Evolutionary conservation across 2,113 vertebrate genomes (phyloP).

Genomic region (Dasypus novemcinctus): DNA sequence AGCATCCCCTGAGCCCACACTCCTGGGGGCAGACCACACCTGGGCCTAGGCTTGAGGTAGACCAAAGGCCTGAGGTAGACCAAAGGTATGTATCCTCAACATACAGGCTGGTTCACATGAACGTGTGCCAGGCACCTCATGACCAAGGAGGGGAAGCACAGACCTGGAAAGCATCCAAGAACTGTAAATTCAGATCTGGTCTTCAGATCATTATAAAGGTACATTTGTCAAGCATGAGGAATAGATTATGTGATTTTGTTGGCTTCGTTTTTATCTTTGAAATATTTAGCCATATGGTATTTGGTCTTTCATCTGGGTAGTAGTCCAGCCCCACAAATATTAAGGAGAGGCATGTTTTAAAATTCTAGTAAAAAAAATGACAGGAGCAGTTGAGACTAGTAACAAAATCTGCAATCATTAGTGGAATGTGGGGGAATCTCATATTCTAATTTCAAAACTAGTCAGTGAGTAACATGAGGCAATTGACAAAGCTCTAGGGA

Average conservation of each 20-base stretch:
- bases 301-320: not conserved
- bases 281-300: not conserved
- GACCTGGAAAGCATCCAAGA: not conserved
- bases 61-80: too few relatives aligned
- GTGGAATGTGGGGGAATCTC: not conserved
- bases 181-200: not conserved
- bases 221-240: not conserved
- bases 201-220: not conserved
- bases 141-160: not conserved
- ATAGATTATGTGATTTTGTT: not conserved
- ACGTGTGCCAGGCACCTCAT: not conserved
- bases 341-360: not conserved
- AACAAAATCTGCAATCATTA: not conserved
- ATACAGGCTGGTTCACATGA: not conserved
- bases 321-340: not conserved
- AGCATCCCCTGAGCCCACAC: not conserved
- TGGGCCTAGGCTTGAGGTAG: too few relatives aligned
- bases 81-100: rapidly evolving
- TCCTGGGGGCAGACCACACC: not conserved
- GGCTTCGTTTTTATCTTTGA: not conserved
- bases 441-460: not conserved
- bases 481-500: not conserved
- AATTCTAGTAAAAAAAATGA: not conserved
- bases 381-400: not conserved
- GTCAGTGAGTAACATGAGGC: not conserved